Conservation (phyloP, 1,140 invertebrate genomes). For the Armadillidium nasatum region DNA sequence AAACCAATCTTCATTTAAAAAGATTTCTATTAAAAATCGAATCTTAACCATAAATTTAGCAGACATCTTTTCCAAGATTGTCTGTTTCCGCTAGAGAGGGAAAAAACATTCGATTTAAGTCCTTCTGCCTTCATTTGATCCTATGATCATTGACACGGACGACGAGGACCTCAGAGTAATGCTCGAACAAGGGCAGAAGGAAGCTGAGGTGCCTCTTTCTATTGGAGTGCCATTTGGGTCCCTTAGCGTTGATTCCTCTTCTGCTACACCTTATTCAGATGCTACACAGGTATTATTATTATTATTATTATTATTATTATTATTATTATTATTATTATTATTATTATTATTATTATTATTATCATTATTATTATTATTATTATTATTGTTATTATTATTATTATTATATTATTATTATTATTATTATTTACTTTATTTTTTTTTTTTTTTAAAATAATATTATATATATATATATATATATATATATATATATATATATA, state of each 20-base stretch:
- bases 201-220: slow-evolving; percentile 22
- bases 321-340: not conserved
- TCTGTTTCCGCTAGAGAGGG: not conserved
- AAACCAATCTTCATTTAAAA: too few species aligned
- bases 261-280: slow-evolving; percentile 26
- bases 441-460: not conserved
- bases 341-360: not conserved
- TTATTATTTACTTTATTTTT: too few species aligned
- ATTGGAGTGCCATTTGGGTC: slow-evolving; percentile 25
- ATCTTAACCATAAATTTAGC: too few species aligned
- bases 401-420: too few species aligned
- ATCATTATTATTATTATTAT: too few species aligned
- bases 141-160: not conserved
- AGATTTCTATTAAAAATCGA: too few species aligned
- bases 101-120: not conserved
- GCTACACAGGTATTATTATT: slow-evolving; percentile 26
- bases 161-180: not conserved
- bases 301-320: slow-evolving; percentile 12
- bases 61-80: too few species aligned
- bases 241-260: slow-evolving; percentile 21
- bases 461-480: not conserved
- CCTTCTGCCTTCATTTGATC: not conserved
- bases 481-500: slow-evolving; percentile 5
- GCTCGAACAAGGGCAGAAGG: not conserved
- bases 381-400: too few species aligned